Evolutionary conservation across 2,113 vertebrate genomes (phyloP).

Genomic region (Tapirus terrestris): DNA sequence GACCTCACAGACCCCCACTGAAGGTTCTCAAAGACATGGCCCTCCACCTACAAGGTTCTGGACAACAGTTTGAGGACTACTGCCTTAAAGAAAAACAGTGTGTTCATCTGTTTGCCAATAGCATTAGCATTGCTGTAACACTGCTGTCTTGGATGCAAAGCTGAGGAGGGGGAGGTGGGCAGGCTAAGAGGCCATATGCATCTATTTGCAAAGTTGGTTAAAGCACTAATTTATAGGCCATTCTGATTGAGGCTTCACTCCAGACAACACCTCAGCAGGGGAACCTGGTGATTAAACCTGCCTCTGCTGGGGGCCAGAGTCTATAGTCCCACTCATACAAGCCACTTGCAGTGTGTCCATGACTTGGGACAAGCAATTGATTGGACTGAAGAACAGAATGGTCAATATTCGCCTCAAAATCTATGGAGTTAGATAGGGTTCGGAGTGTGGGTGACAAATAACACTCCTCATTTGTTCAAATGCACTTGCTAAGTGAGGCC

Average conservation of each 20-base stretch:
- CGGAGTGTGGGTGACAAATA: background rate
- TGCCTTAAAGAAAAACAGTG: background rate
- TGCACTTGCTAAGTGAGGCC: background rate
- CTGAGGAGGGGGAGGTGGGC: background rate
- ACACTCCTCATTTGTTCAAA: background rate
- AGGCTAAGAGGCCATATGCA: background rate
- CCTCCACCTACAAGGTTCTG: background rate
- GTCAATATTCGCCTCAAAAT: background rate
- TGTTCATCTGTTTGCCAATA: background rate
- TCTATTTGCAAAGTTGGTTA: background rate
- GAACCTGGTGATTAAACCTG: background rate
- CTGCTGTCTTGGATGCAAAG: background rate
- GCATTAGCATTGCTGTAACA: background rate
- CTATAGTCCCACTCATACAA: background rate
- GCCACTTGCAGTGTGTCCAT: background rate
- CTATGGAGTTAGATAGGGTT: rapidly evolving
- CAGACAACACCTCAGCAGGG: background rate
- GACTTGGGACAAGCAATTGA: background rate
- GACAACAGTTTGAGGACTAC: background rate
- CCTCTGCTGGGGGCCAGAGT: background rate
- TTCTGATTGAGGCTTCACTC: background rate
- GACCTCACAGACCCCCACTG: background rate
- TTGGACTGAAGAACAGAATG: background rate
- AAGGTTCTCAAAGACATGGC: background rate
- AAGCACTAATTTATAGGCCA: background rate